phyloP scores from a whole-genome alignment of 1,140 invertebrate genomes.

The Drosophila lowei region DNA sequence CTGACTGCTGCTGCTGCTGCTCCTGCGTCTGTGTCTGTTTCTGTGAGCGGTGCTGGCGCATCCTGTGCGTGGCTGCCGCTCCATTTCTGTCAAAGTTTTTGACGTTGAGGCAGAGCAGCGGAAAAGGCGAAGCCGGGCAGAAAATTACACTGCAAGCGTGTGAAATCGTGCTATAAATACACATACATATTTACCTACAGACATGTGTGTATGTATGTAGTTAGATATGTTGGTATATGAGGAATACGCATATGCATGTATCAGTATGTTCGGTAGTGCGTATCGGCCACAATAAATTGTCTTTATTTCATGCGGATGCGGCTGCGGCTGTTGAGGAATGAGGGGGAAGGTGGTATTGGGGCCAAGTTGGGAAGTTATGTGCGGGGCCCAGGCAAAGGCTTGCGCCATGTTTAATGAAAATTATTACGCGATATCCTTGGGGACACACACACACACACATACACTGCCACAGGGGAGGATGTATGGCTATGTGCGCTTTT shows the following conservation, averaged over 20 bases:
- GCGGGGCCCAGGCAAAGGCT: slow-evolving; percentile 37
- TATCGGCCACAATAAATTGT: slow-evolving; percentile 75
- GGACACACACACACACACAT: slow-evolving; percentile 28
- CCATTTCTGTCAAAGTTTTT: slow-evolving; percentile 76
- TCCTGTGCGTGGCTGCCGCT: slow-evolving; percentile 64
- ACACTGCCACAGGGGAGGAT: slow-evolving; percentile 31
- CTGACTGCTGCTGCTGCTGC: slow-evolving; percentile 25
- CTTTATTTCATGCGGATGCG: slow-evolving; percentile 70
- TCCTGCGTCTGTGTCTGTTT: slow-evolving; percentile 12
- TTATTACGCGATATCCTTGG: slow-evolving; percentile 75
- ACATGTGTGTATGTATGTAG: slow-evolving; percentile 27
- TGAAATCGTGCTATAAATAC: slow-evolving; percentile 45
- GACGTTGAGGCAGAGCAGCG: slow-evolving; percentile 49
- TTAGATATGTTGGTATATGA: slow-evolving; percentile 20
- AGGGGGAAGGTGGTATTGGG: slow-evolving; percentile 11
- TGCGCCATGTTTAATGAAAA: slow-evolving; percentile 74
- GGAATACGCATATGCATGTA: slow-evolving; percentile 8
- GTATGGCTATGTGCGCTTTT: slow-evolving; percentile 67
- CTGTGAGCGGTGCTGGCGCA: slow-evolving; percentile 19
- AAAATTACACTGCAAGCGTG: slow-evolving; percentile 50
- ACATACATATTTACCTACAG: slow-evolving; percentile 2
- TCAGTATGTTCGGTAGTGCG: slow-evolving; percentile 41
- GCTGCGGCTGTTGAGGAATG: slow-evolving; percentile 14
- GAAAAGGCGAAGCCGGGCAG: slow-evolving; percentile 23
- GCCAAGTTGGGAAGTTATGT: too few species aligned